Evolutionary conservation across 2,113 vertebrate genomes (phyloP), one percentile per base, ranked within the genome.

Genomic region (Turdus rufiventris): DNA sequence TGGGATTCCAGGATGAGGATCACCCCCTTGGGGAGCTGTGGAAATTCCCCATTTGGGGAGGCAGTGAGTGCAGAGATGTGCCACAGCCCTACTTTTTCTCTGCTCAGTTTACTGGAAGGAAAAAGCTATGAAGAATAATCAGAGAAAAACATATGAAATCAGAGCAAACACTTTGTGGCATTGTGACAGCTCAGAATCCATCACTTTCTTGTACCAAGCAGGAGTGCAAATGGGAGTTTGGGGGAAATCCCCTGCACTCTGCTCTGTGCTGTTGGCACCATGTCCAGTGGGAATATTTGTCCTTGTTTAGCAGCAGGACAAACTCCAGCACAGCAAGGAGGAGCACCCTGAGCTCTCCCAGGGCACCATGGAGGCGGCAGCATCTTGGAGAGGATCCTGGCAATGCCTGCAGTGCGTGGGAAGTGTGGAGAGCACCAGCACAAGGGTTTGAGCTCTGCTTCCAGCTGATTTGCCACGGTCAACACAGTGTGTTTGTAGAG

Each of bases 341-440:
- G 48, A 57, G 54, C 38, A 26, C 2, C 1, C 14, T 1, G 45
- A 65, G 81, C 42, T 48, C 82, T 78, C 5, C 0, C 29, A n/a
- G 77, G 76, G 54, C 70, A 57, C 2, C 0, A 31, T 25, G 2
- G 28, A 33, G 51, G 51, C 0, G 0, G 28, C 65, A 53, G 36
- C 28, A 2, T 31, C 81, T 25, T 31, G 6, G 3, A 7, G 18
- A 19, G 47, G 63, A 72, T 47, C 62, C 87, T 17, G 16, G 74
- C n/a, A 31, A 3, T 1, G 5, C 24, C 54, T 8, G 57, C 0
- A 0, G 24, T 13, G 36, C 3, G 8, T 2, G n/a, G 92, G 76
- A 54, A 43, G 56, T 0, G 6, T 10, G 70, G 38, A 36, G 74
- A 78, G 61, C 67, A 9, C 33, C 23, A 6, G 67, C 67, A 43